Conservation (phyloP, 2,888 invertebrate species). For the Hyalella azteca region DNA sequence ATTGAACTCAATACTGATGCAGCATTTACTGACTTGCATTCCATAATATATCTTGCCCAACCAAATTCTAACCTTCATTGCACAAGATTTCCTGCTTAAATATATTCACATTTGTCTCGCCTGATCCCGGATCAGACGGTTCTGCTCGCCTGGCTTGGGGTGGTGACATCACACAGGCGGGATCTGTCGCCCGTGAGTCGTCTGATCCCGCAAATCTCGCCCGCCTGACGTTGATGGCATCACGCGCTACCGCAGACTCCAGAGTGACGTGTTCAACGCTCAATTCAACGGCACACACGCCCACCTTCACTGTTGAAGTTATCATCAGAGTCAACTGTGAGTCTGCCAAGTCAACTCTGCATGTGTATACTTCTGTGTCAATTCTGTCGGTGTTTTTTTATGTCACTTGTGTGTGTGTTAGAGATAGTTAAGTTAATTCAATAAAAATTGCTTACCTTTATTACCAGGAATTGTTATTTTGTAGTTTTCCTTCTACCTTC, state of each 20-base stretch:
- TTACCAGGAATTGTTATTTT: too few species aligned
- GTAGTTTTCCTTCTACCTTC: too few species aligned
- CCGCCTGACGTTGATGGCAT: conserved; percentile 38
- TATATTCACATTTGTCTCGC: background rate
- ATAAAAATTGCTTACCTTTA: too few species aligned
- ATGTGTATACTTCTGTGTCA: too few species aligned
- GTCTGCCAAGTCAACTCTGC: too few species aligned
- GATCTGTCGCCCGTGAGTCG: background rate
- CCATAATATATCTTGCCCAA: too few species aligned
- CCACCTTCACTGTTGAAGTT: conserved; percentile 11
- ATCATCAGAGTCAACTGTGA: conserved; percentile 39
- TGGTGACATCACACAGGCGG: background rate
- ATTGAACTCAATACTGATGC: too few species aligned
- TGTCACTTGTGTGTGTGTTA: too few species aligned
- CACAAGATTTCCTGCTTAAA: too few species aligned
- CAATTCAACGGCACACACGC: background rate
- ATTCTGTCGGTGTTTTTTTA: too few species aligned
- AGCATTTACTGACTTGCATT: too few species aligned
- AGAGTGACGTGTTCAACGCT: conserved; percentile 43
- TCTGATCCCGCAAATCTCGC: background rate
- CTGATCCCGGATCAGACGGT: conserved; percentile 38
- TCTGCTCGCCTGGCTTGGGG: conserved; percentile 41
- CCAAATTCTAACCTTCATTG: too few species aligned
- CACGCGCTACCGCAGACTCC: conserved; percentile 39
- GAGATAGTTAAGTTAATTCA: conserved; percentile 12